A percentile compares a stretch with the other conserved stretches of the same genome.
phyloP scores from a whole-genome alignment of 2,113 vertebrate genomes.

The Nematolebias whitei region DNA sequence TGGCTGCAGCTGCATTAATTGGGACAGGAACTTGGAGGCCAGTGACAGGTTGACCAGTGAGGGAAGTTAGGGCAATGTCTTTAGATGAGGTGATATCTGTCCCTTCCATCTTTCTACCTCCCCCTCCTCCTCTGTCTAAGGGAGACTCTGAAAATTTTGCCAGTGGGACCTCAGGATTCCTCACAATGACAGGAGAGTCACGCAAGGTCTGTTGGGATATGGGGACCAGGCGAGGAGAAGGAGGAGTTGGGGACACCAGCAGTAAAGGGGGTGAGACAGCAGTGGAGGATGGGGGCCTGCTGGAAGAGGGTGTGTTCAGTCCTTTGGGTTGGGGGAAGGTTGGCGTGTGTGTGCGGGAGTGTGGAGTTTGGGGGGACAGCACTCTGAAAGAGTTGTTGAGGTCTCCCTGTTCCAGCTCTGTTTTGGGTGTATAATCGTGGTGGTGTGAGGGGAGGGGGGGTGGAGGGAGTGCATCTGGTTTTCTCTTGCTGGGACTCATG shows the following conservation, averaged over 20 bases:
- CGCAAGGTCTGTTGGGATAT: slow-evolving; percentile 81
- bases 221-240: slow-evolving; percentile 83
- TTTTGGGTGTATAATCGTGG: slow-evolving; percentile 77
- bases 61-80: slow-evolving; percentile 57
- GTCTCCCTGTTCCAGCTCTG: slow-evolving; percentile 74
- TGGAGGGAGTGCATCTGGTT: slow-evolving; percentile 76
- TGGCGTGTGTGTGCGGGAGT: slow-evolving; percentile 80
- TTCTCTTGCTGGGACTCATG: slow-evolving; percentile 89
- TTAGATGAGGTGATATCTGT: slow-evolving; percentile 52
- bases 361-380: slow-evolving; percentile 81
- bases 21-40: slow-evolving; percentile 88
- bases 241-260: slow-evolving; percentile 75
- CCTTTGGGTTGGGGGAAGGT: slow-evolving; percentile 73
- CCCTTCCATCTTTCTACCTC: slow-evolving; percentile 40
- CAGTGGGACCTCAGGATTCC: slow-evolving; percentile 89
- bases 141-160: slow-evolving; percentile 87
- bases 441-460: slow-evolving; percentile 71
- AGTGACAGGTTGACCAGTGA: slow-evolving; percentile 59
- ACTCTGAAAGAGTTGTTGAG: slow-evolving; percentile 79
- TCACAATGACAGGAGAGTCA: slow-evolving; percentile 90
- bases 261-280: slow-evolving; percentile 80
- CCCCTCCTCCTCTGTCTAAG: slow-evolving; percentile 70
- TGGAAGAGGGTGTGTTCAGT: slow-evolving; percentile 61
- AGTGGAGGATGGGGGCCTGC: slow-evolving; percentile 68
- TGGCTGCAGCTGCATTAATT: slow-evolving; percentile 82